Conservation (phyloP, 2,113 vertebrate genomes). For the Pleuronectes platessa region DNA sequence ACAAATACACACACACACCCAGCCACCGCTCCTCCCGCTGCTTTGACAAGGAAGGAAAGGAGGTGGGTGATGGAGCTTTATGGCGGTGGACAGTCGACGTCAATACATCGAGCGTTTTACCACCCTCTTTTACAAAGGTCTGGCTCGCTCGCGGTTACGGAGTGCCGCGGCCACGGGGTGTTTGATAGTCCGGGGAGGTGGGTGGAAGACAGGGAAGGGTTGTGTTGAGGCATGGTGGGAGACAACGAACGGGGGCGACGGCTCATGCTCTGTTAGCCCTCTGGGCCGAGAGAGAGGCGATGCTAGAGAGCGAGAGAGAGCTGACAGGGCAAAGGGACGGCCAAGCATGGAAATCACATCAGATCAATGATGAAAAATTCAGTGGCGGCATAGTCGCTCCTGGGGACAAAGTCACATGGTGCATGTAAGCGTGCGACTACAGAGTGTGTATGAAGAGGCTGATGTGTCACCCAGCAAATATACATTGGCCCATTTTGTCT, state of each 20-base stretch:
- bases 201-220: constrained; percentile 38
- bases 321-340: constrained; percentile 63
- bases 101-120: constrained; percentile 63
- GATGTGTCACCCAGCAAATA: constrained; percentile 44
- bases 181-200: constrained; percentile 34
- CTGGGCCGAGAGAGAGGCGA: constrained; percentile 34
- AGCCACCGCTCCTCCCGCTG: constrained; percentile 25
- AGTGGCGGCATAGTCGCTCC: constrained; percentile 45
- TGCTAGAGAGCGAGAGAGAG: constrained; percentile 48
- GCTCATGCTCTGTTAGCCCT: constrained; percentile 59
- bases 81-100: constrained; percentile 55
- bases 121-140: constrained; percentile 61
- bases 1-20: constrained; percentile 15
- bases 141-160: constrained; percentile 31
- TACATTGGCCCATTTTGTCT: constrained; percentile 25
- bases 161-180: not conserved
- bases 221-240: constrained; percentile 37
- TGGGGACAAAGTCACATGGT: constrained; percentile 52
- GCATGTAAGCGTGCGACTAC: constrained; percentile 43
- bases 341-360: constrained; percentile 75
- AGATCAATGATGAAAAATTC: constrained; percentile 77
- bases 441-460: constrained; percentile 22
- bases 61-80: constrained; percentile 60
- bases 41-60: constrained; percentile 36
- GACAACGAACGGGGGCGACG: constrained; percentile 43